Conservation (phyloP, 2,888 invertebrate genomes). For the Iselma pallidipennis region DNA sequence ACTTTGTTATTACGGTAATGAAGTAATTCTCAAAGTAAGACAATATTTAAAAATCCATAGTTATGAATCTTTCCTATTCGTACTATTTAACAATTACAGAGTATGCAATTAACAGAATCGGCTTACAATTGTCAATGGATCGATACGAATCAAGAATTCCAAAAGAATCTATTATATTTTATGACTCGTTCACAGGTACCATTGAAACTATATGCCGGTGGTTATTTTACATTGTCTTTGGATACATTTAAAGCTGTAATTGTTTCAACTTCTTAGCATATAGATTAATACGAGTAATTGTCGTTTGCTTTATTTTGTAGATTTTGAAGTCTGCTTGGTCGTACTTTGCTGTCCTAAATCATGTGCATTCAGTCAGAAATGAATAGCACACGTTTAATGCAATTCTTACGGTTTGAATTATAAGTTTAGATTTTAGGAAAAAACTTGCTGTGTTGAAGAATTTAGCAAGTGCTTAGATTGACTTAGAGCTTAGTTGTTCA, state of each 20-base stretch:
- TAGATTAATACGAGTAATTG: neutral
- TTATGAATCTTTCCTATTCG: neutral
- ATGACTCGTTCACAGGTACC: constrained; percentile 58
- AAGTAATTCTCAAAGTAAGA: constrained; percentile 59
- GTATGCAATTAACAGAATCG: constrained; percentile 53
- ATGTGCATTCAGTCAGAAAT: constrained; percentile 7
- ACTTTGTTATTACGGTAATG: constrained; percentile 64
- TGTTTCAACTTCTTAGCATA: constrained; percentile 21
- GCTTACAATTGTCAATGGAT: constrained; percentile 55
- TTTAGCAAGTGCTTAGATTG: no score
- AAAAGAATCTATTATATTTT: constrained; percentile 55
- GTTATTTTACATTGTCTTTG: constrained; percentile 59
- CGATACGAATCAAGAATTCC: constrained; percentile 50
- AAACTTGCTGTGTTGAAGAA: no score
- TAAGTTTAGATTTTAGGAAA: no score
- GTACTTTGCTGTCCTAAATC: constrained; percentile 57
- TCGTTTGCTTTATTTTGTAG: constrained; percentile 54
- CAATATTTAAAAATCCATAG: neutral
- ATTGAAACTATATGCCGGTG: constrained; percentile 58
- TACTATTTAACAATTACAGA: constrained; percentile 48
- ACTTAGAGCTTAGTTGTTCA: no score
- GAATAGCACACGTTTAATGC: constrained; percentile 1
- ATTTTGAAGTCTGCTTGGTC: constrained; percentile 63
- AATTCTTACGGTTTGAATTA: no score
- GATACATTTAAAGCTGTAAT: constrained; percentile 60